Evolutionary conservation across 2,888 invertebrate species (phyloP), one percentile per base, ranked within the genome.

Genomic region (Drosophila subquinaria): DNA sequence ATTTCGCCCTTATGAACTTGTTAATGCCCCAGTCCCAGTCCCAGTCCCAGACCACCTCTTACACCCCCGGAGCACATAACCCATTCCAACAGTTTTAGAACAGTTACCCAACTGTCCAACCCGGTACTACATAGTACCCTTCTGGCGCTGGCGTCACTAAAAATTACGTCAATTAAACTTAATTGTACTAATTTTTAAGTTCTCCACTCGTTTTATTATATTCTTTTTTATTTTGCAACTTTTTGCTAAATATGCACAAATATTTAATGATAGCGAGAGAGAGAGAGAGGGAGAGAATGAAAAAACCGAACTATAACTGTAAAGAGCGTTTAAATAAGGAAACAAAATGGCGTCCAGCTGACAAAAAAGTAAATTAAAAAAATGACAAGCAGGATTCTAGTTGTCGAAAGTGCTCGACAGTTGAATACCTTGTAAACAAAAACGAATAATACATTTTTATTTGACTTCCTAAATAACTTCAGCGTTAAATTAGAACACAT

Each of bases 161-260:
- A 88, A 86, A 88, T 81, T 81, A 81, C 76, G 76, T 81, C 84
- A 80, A 88, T 84, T 84, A 88, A 88, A 76, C 78, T 80, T 88
- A 88, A 84, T 86, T 84, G 88, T 78, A 75, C 81, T 83, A 86
- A 84, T 86, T 86, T 86, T 73, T 64, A 80, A 59, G 59, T 70
- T 64, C 59, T 48, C 36, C 35, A 62, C 48, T 27, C 59, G 43
- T 13, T 15, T n/a, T 23, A 27, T 20, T 42, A 20, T 42, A 48
- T n/a, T 59, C 36, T 35, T 52, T 15, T 43, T 33, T 59, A 52
- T 51, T 13, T 20, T 47, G 23, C 48, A 51, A 55, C 56, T 69
- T 80, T 75, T 82, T 79, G 72, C 74, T 63, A 59, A 84, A 81
- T 81, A 81, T 84, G 79, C 78, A 69, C 65, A 83, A 84, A 82